Evolutionary conservation across 2,113 vertebrate genomes (phyloP).

Genomic region (Dicentrarchus labrax): DNA sequence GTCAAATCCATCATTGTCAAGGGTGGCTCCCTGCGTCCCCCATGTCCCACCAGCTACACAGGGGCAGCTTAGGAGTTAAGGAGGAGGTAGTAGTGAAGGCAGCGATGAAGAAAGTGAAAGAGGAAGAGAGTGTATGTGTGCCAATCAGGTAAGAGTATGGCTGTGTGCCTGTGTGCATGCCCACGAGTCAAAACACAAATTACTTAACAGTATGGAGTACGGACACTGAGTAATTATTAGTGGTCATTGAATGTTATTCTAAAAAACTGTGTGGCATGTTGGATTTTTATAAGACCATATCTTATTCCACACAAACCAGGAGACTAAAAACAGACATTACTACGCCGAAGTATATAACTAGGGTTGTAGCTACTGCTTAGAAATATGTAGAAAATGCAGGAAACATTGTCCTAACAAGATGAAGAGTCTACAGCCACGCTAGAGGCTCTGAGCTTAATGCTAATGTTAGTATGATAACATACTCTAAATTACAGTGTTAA

Average conservation of each 20-base stretch:
- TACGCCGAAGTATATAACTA: neutral
- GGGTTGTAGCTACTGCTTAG: neutral
- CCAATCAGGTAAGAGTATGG: neutral
- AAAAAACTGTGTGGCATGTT: conserved; percentile 9
- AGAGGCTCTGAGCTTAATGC: neutral
- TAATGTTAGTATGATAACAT: neutral
- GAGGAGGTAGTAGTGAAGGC: conserved; percentile 43
- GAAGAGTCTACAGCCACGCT: neutral
- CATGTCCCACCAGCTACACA: conserved; percentile 82
- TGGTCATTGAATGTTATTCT: conserved; percentile 16
- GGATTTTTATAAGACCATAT: conserved; percentile 9
- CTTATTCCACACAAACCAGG: neutral
- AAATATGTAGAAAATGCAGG: neutral
- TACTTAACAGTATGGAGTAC: neutral
- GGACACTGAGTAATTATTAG: conserved; percentile 1
- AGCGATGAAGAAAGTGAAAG: conserved; percentile 12
- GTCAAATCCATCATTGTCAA: conserved; percentile 97
- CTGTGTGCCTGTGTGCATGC: neutral
- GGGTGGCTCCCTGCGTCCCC: conserved; percentile 81
- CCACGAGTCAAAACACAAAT: neutral
- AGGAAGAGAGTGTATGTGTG: conserved; percentile 10
- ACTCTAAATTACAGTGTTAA: neutral
- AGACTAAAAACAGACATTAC: neutral
- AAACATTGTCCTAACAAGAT: neutral
- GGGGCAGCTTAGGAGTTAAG: conserved; percentile 73